Conservation (phyloP, 2,797 vertebrate genomes). For the Chelidonichthys spinosus region DNA sequence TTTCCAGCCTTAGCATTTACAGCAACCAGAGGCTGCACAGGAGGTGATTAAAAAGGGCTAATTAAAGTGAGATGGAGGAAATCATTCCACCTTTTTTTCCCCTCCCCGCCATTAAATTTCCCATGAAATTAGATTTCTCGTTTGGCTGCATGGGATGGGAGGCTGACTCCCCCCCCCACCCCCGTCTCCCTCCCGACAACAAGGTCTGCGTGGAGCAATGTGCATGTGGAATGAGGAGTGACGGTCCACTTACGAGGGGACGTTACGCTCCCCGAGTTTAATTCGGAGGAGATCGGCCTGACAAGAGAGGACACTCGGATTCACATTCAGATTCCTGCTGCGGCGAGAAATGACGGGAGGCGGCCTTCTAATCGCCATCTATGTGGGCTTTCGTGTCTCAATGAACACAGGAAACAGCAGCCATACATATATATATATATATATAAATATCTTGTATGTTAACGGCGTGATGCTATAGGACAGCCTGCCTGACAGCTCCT, state of each 20-base stretch:
- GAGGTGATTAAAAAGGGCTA: conserved; percentile 76
- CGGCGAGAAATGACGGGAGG: background rate
- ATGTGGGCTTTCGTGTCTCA: background rate
- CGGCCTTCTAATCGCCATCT: conserved; percentile 6
- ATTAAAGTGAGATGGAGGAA: conserved; percentile 75
- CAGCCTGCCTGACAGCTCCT: conserved; percentile 39
- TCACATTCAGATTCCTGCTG: conserved; percentile 38
- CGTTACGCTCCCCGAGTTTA: conserved; percentile 68
- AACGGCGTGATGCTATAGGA: conserved; percentile 29
- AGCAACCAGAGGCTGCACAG: conserved; percentile 31
- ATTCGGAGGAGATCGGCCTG: conserved; percentile 54
- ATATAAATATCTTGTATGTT: conserved; percentile 14
- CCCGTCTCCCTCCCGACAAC: conserved; percentile 9
- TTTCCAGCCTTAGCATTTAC: conserved; percentile 39
- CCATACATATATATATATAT: background rate
- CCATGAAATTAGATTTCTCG: conserved; percentile 77
- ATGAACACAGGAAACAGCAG: background rate
- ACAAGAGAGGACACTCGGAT: conserved; percentile 44
- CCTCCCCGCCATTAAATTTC: conserved; percentile 64
- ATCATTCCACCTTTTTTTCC: conserved; percentile 42
- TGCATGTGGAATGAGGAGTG: conserved; percentile 63
- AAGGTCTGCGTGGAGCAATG: conserved; percentile 25
- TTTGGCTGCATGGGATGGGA: conserved; percentile 56
- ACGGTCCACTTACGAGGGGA: conserved; percentile 73
- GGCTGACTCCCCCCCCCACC: background rate